These are phyloP conservation scores for Dorcus parallelipipedus DNA, from an alignment of 2,888 invertebrate species.

Conservation along the genomic window DNA sequence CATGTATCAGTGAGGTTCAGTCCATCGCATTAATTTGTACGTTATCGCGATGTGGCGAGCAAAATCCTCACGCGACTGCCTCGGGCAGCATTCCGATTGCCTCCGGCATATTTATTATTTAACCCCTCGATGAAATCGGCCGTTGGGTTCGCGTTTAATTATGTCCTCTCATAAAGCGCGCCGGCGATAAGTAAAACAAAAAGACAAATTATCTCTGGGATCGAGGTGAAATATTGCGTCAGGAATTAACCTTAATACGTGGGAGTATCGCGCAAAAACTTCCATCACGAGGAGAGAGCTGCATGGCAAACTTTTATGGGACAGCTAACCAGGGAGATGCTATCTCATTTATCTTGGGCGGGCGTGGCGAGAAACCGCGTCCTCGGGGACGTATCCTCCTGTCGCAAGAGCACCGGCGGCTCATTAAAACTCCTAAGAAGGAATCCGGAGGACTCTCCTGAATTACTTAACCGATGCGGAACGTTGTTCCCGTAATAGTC, in stretches of 20 bases:
- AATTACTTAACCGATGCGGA: conserved; percentile 13
- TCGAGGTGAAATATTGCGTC: too few relatives aligned
- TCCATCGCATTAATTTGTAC: conserved; percentile 8
- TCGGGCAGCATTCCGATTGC: not conserved
- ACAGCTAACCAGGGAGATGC: conserved; percentile 28
- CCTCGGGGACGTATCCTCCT: conserved; percentile 21
- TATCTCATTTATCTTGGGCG: conserved; percentile 26
- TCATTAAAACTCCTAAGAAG: conserved; percentile 27
- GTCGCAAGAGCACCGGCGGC: conserved; percentile 10
- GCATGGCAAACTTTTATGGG: conserved; percentile 25
- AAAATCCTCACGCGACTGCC: not conserved
- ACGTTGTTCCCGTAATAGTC: conserved; percentile 13
- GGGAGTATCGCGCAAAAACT: too few relatives aligned
- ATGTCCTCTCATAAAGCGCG: not conserved
- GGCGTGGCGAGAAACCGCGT: conserved; percentile 24
- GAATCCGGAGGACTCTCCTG: conserved; percentile 3
- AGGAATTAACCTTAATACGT: too few relatives aligned
- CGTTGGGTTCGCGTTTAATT: not conserved
- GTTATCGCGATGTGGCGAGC: conserved; percentile 2
- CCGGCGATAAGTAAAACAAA: conserved; percentile 6
- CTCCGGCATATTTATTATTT: not conserved
- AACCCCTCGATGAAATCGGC: not conserved
- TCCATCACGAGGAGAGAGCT: too few relatives aligned
- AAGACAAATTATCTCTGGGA: not conserved
- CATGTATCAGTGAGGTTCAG: conserved; percentile 6